Percentiles rank a stretch among this genome's conserved stretches.
Evolutionary conservation across 1,140 invertebrate species (phyloP).

Genomic region (Platorchestia sp.): DNA sequence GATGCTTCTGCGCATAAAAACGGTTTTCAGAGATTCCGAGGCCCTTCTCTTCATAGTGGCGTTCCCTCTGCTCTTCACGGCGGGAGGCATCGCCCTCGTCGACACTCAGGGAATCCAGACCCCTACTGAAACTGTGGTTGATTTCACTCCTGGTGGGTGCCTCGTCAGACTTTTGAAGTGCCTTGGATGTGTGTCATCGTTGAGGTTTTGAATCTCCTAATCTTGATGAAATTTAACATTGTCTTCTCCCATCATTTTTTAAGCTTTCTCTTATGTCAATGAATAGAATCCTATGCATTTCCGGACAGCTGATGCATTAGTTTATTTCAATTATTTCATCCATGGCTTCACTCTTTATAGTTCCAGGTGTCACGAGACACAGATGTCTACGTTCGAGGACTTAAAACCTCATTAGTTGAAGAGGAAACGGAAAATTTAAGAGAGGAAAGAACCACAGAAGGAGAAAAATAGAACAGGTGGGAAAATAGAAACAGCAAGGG

Average conservation of each 20-base stretch:
- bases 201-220: neutral
- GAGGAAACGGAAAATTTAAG: too few relatives aligned
- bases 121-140: neutral
- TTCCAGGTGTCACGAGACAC: too few relatives aligned
- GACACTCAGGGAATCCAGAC: constrained; percentile 36
- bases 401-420: too few relatives aligned
- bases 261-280: too few relatives aligned
- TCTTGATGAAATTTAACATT: neutral
- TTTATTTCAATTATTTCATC: too few relatives aligned
- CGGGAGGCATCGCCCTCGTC: constrained; percentile 12
- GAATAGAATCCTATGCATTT: too few relatives aligned
- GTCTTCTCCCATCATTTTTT: neutral
- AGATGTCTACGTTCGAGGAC: too few relatives aligned
- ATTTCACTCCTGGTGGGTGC: neutral
- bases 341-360: too few relatives aligned
- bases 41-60: neutral
- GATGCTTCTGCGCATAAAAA: neutral
- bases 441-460: too few relatives aligned
- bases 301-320: too few relatives aligned
- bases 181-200: neutral
- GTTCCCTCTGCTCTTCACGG: constrained; percentile 3
- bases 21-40: neutral
- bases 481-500: too few relatives aligned
- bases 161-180: neutral
- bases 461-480: too few relatives aligned